These are phyloP conservation scores for Callitettix versicolor DNA, from an alignment of 1,140 invertebrate species.

Conservation along the genomic window DNA sequence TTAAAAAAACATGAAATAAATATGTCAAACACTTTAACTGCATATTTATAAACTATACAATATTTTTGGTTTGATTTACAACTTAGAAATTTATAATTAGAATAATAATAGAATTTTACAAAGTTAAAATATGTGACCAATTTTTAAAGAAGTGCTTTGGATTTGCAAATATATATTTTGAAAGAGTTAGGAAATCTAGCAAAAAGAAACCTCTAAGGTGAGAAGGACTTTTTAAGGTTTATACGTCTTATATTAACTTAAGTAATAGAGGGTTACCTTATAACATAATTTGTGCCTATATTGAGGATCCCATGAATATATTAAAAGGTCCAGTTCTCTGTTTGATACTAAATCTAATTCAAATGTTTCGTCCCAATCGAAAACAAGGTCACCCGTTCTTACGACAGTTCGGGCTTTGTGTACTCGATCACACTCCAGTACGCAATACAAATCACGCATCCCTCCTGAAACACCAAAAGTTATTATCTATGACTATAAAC, in stretches of 20 bases:
- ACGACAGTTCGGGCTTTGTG: conserved; percentile 96
- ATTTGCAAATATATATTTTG: no score
- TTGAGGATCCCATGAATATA: conserved; percentile 97
- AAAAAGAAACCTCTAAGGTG: no score
- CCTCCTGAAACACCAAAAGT: conserved; percentile 28
- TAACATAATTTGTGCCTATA: conserved; percentile 91
- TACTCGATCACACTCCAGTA: conserved; percentile 72
- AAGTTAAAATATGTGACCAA: no score
- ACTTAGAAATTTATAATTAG: conserved; percentile 28
- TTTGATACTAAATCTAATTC: conserved; percentile 92
- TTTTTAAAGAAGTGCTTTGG: no score
- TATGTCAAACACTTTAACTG: neutral
- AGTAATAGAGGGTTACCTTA: no score
- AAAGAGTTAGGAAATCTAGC: conserved; percentile 94
- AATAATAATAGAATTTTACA: conserved; percentile 88
- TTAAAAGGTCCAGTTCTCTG: conserved; percentile 85
- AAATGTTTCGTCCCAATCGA: conserved; percentile 99
- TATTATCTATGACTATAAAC: no score
- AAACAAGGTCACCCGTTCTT: conserved; percentile 91
- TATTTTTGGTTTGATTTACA: no score
- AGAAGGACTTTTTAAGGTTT: no score
- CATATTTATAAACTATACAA: neutral
- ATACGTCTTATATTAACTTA: no score
- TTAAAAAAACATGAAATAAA: conserved; percentile 60
- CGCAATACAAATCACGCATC: conserved; percentile 87